Percentiles rank a stretch among this genome's conserved stretches.
phyloP scores from a whole-genome alignment of 2,797 vertebrate genomes.

The Myiothlypis chrysogaster region DNA sequence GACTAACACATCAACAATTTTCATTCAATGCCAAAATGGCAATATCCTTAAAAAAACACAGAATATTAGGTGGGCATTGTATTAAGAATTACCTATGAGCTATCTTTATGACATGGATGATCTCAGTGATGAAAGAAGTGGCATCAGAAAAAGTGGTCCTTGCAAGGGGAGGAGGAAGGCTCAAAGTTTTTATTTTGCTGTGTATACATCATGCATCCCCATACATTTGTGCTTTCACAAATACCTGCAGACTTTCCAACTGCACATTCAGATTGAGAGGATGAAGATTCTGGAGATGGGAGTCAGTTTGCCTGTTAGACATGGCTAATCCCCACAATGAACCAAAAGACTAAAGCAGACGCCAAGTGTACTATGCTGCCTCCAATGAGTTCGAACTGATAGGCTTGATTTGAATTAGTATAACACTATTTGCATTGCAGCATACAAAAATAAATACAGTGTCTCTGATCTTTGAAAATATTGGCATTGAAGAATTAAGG shows the following conservation, averaged over 20 bases:
- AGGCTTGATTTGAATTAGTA: not conserved
- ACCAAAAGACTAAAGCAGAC: not conserved
- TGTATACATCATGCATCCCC: rapidly evolving
- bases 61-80: not conserved
- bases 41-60: not conserved
- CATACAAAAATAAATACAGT: not conserved
- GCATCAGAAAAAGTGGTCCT: not conserved
- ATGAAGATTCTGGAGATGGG: not conserved
- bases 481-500: not conserved
- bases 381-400: not conserved
- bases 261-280: not conserved
- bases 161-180: not conserved
- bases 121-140: not conserved
- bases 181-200: not conserved
- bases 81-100: not conserved
- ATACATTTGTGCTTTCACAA: not conserved
- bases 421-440: not conserved
- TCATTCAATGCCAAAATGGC: not conserved
- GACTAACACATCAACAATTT: not conserved
- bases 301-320: not conserved
- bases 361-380: not conserved
- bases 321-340: not conserved
- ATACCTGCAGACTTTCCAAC: not conserved
- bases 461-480: not conserved
- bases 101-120: not conserved